These are phyloP conservation scores for Drosophila parthenogenetica DNA, from an alignment of 2,888 invertebrate species.

Conservation along the genomic window DNA sequence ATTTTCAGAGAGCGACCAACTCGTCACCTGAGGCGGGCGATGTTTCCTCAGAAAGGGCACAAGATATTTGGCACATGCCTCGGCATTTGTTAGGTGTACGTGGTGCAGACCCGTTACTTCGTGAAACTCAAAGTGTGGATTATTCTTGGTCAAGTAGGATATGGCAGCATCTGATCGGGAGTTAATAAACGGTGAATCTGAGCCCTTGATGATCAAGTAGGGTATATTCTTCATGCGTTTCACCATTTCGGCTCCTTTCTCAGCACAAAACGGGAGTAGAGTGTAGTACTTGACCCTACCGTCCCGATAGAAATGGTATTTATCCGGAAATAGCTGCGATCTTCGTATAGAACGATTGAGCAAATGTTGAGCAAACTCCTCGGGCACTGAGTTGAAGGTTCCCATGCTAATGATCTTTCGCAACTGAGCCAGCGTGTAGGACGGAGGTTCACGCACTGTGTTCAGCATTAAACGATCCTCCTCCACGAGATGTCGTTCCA, in stretches of 20 bases:
- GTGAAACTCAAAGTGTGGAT: slow-evolving; percentile 87
- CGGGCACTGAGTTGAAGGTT: slow-evolving; percentile 86
- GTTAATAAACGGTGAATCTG: slow-evolving; percentile 86
- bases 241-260: slow-evolving; percentile 86
- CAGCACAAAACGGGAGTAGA: slow-evolving; percentile 50
- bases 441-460: slow-evolving; percentile 86
- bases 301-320: slow-evolving; percentile 85
- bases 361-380: slow-evolving; percentile 86
- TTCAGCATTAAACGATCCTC: slow-evolving; percentile 75
- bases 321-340: slow-evolving; percentile 86
- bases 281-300: slow-evolving; percentile 64
- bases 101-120: slow-evolving; percentile 89
- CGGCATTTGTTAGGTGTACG: slow-evolving; percentile 89
- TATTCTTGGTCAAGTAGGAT: slow-evolving; percentile 86
- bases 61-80: slow-evolving; percentile 86
- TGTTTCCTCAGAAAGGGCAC: slow-evolving; percentile 62
- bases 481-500: slow-evolving; percentile 85
- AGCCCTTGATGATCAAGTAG: slow-evolving; percentile 88
- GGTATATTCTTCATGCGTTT: slow-evolving; percentile 86
- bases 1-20: slow-evolving; percentile 44
- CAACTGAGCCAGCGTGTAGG: slow-evolving; percentile 87
- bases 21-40: slow-evolving; percentile 41
- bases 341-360: slow-evolving; percentile 86
- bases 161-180: slow-evolving; percentile 86
- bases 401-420: slow-evolving; percentile 86